Evolutionary conservation across 2,797 vertebrate genomes (phyloP), one percentile per base, ranked within the genome.

Genomic region (Peromyscus eremicus): DNA sequence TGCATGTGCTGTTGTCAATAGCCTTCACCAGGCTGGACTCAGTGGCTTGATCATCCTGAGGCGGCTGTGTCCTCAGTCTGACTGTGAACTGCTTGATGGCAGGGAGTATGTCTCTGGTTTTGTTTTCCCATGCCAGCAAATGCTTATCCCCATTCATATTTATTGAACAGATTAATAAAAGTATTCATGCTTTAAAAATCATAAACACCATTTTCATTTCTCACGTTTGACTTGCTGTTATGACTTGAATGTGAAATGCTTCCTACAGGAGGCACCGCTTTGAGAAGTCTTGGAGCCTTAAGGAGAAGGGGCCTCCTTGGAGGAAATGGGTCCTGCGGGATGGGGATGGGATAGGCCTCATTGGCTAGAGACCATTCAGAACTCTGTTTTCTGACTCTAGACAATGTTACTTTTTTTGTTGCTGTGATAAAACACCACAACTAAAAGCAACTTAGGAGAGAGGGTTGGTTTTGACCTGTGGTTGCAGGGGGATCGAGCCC

Each of bases 1-100:
- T 99, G 19, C 99, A 99, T 5, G 99, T 99, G 98, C 99, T 99
- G 97, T 99, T 99, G 98, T 99, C 99, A n/a, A 99, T 99, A 98
- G 99, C 99, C 98, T 99, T 99, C 97, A 99, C 99, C 98, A 99
- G 98, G 94, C 99, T 99, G 0, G 99, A 99, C 98, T 99, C 99
- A 27, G 99, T 99, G 98, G 99, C 99, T 96, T 99, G 99, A 60
- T 99, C 99, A 0, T 99, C 99, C 97, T 99, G 99, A 9, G 99
- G 99, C 96, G 99, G 97, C 83, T 49, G 32, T 32, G 4, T 4
- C 19, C 64, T 21, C 5, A 43, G 60, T 6, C 80, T 40, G 12
- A 71, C 37, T 37, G 5, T 86, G 43, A 97, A 19, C 60, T 71
- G 86, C 32, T 87, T 92, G 34, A 79, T 75, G 43, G 14, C 66